Percentiles rank a stretch among this genome's conserved stretches.
Conservation (phyloP, 2,888 invertebrate species). For the Calliphora vomitoria region DNA sequence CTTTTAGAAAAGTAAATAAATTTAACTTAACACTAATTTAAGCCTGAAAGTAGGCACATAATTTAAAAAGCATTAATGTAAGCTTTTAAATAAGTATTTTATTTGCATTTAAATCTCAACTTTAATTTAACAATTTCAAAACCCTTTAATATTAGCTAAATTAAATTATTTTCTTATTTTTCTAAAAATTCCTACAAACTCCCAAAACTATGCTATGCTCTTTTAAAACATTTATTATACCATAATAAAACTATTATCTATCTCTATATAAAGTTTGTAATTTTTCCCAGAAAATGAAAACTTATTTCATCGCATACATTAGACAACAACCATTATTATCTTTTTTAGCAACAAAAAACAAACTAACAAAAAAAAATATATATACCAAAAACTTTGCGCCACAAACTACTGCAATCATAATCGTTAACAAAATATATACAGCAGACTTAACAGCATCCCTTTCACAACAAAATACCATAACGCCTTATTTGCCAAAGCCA, state of each 20-base stretch:
- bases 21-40: too few species aligned
- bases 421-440: constrained; percentile 51
- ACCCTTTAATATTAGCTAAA: not conserved
- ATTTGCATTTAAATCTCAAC: too few species aligned
- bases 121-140: too few species aligned
- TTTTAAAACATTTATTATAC: constrained; percentile 10
- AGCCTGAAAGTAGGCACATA: too few species aligned
- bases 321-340: constrained; percentile 51
- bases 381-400: constrained; percentile 23
- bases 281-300: constrained; percentile 35
- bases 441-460: not conserved
- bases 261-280: not conserved
- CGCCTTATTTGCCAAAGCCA: not conserved
- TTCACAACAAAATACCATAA: not conserved
- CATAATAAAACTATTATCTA: constrained; percentile 43
- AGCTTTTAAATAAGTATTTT: too few species aligned
- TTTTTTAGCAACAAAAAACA: constrained; percentile 32
- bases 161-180: not conserved
- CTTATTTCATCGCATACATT: constrained; percentile 43
- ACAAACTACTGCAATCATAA: constrained; percentile 63
- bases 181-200: not conserved
- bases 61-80: too few species aligned
- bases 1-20: not conserved
- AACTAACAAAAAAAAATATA: too few species aligned
- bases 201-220: not conserved